These are phyloP conservation scores for Microcebus jonahi DNA, from an alignment of 2,113 vertebrate genomes.

Conservation along the genomic window DNA sequence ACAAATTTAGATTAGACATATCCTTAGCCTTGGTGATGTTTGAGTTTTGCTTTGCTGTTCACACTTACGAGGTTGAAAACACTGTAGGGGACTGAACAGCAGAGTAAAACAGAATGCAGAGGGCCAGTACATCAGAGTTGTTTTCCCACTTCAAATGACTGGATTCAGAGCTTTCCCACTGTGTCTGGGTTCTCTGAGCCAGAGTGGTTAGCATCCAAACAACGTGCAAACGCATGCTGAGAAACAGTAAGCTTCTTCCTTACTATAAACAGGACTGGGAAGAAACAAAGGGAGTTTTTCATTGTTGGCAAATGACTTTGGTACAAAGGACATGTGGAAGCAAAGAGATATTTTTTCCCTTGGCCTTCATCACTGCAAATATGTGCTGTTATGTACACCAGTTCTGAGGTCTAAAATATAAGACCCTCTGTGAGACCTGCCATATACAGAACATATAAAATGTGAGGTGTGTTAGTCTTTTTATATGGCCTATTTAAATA, in stretches of 20 bases:
- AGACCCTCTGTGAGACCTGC: neutral
- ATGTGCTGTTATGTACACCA: neutral
- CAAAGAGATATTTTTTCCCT: neutral
- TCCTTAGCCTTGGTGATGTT: neutral
- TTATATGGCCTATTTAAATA: neutral
- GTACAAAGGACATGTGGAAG: neutral
- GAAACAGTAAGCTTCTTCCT: neutral
- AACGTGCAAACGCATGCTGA: neutral
- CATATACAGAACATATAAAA: neutral
- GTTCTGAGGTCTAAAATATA: neutral
- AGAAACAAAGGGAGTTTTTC: conserved; percentile 6
- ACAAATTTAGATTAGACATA: neutral
- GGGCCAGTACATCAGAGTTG: neutral
- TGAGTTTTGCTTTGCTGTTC: neutral
- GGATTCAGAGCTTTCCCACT: neutral
- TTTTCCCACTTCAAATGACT: conserved; percentile 43
- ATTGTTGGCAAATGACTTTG: conserved; percentile 11
- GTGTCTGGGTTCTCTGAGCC: neutral
- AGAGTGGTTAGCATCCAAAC: neutral
- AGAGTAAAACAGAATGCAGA: conserved; percentile 2
- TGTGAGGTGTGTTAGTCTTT: neutral
- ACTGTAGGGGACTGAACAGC: neutral
- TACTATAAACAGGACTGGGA: neutral
- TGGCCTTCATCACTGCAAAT: neutral
- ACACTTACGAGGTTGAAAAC: conserved; percentile 4